Percentiles rank a stretch among this genome's conserved stretches.
Conservation (phyloP, 2,888 invertebrate genomes). For the Microplitis deprimator region DNA sequence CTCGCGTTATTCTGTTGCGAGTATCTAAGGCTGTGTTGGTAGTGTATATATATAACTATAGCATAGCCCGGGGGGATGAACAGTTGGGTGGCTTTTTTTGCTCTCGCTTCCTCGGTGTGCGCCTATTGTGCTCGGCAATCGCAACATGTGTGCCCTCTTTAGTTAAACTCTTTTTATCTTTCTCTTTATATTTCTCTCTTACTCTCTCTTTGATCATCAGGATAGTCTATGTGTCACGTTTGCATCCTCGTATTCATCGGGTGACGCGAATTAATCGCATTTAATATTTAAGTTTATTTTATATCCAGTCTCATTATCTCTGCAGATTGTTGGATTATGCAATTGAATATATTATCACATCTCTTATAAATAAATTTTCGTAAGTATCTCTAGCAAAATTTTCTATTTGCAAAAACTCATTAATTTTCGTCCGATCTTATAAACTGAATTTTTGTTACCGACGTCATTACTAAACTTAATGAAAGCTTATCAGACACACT, state of each 20-base stretch:
- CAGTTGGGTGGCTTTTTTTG: conserved; percentile 69
- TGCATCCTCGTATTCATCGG: conserved; percentile 28
- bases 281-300: conserved; percentile 27
- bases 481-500: not conserved
- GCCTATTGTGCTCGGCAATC: conserved; percentile 61
- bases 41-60: not conserved
- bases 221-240: conserved; percentile 31
- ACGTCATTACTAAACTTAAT: not conserved
- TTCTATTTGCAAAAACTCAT: too few relatives aligned
- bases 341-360: conserved; percentile 28
- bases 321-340: conserved; percentile 21
- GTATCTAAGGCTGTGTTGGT: not conserved
- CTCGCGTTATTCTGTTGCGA: conserved; percentile 21
- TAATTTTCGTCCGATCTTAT: not conserved
- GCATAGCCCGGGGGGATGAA: conserved; percentile 61
- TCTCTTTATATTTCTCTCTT: not conserved
- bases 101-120: conserved; percentile 49
- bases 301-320: conserved; percentile 32
- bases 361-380: not conserved
- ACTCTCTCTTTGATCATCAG: conserved; percentile 39
- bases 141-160: conserved; percentile 64
- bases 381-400: too few relatives aligned
- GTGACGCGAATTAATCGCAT: conserved; percentile 40
- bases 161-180: not conserved
- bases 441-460: not conserved